Base-by-base conservation (phyloP, 2,797 vertebrate species). In the Neopelma chrysocephalum region DNA sequence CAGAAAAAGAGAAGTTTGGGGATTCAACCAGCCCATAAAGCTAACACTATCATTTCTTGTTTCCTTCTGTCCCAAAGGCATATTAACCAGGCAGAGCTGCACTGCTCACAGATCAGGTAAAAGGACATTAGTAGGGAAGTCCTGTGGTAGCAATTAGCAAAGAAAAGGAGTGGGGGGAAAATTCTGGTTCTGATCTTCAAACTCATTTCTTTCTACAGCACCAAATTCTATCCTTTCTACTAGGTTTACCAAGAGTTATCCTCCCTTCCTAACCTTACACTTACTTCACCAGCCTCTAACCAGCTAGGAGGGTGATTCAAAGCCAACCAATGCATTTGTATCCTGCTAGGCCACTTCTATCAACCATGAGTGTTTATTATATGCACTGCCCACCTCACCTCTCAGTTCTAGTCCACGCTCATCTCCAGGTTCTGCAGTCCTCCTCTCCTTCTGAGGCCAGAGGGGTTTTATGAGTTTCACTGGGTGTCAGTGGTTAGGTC, bases 121-220 rank as follows among this genome's bases (percentile, higher is more conserved):
- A 82, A 93, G 62, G 84, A 93, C 92, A 92, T 89, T 69, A 51
- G 42, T 26, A 53, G 38, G 65, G 31, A 83, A 94, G 69, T 93
- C 42, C 66, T 69, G 47, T 15, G 34, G n/a, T 53, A 90, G 40
- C 43, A 89, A 71, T 88, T 68, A 92, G 45, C 18, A 81, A 70
- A 84, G 36, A 72, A 82, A 89, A 87, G 21, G 54, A 91, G 22
- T 14, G 18, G 11, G n/a, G 10, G 18, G 5, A 65, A 61, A 53
- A 61, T 6, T 29, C 22, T 42, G 5, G 23, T 84, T 69, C 60
- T 83, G 31, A 21, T 70, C n/a, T 64, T 91, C 43, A 65, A 69
- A 31, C 3, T 1, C 8, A 66, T 66, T 50, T 68, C n/a, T 66
- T 94, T 77, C 78, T 48, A 29, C 14, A 84, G 18, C 40, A 58